Evolutionary conservation across 2,797 vertebrate genomes (phyloP).

Genomic region (Thunnus albacares): DNA sequence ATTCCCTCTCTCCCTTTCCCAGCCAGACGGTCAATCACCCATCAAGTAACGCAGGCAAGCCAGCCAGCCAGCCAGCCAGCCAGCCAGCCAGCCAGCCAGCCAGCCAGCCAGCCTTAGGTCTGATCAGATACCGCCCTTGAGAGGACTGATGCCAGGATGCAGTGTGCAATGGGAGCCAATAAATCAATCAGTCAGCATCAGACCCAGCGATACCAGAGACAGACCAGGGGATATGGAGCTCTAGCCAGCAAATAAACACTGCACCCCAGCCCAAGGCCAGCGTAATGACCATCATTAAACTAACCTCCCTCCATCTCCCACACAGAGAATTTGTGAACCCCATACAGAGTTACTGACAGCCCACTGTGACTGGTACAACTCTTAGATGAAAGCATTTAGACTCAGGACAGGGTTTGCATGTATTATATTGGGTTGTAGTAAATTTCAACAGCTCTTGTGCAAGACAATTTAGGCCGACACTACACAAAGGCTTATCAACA

Average conservation of each 20-base stretch:
- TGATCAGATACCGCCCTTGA: constrained; percentile 72
- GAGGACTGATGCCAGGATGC: constrained; percentile 73
- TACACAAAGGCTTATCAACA: constrained; percentile 12
- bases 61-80: constrained; percentile 43
- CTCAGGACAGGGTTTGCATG: constrained; percentile 19
- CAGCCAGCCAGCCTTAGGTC: constrained; percentile 46
- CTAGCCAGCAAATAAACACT: constrained; percentile 83
- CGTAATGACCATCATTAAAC: constrained; percentile 82
- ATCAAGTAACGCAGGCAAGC: constrained; percentile 32
- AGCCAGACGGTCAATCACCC: constrained; percentile 54
- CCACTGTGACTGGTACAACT: constrained; percentile 30
- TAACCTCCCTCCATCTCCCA: constrained; percentile 67
- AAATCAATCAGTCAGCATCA: constrained; percentile 81
- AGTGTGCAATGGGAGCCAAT: constrained; percentile 71
- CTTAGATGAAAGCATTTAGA: constrained; percentile 40
- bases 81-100: constrained; percentile 44
- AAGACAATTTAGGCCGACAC: constrained; percentile 5
- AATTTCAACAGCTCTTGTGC: constrained; percentile 35
- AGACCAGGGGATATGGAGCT: constrained; percentile 74
- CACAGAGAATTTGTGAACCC: constrained; percentile 63
- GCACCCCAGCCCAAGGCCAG: constrained; percentile 73
- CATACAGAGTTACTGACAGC: constrained; percentile 52
- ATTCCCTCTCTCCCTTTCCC: constrained; percentile 39
- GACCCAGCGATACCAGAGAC: constrained; percentile 69
- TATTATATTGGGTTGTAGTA: constrained; percentile 10